Evolutionary conservation across 2,797 vertebrate genomes (phyloP).

Genomic region (Vireo griseus): DNA sequence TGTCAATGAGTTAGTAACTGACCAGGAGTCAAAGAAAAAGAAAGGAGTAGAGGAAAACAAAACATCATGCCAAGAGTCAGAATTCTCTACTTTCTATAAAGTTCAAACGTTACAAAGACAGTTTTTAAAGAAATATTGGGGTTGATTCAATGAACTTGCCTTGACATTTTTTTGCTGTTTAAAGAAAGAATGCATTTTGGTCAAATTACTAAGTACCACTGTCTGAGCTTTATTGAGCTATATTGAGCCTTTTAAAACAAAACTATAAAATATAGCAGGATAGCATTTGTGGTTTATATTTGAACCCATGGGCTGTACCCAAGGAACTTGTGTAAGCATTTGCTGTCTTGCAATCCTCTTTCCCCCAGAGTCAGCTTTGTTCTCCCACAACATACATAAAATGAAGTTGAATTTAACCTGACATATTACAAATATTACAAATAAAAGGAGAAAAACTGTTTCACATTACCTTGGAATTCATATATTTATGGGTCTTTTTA

Average conservation of each 20-base stretch:
- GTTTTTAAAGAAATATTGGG: neutral
- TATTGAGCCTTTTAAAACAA: neutral
- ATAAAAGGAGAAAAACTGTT: neutral
- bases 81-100: neutral
- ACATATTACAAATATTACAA: neutral
- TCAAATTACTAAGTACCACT: neutral
- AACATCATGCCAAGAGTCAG: neutral
- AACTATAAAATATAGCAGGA: neutral
- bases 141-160: neutral
- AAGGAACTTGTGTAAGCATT: neutral
- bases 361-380: neutral
- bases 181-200: neutral
- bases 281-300: neutral
- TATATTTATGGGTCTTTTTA: neutral
- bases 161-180: neutral
- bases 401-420: neutral
- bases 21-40: constrained; percentile 57
- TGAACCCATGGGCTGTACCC: neutral
- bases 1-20: constrained; percentile 73
- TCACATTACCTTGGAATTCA: neutral
- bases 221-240: neutral
- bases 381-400: neutral
- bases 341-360: neutral
- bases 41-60: neutral
- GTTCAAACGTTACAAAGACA: neutral